Conservation (phyloP, 2,888 invertebrate genomes). For the Pristionchus entomophagus region DNA sequence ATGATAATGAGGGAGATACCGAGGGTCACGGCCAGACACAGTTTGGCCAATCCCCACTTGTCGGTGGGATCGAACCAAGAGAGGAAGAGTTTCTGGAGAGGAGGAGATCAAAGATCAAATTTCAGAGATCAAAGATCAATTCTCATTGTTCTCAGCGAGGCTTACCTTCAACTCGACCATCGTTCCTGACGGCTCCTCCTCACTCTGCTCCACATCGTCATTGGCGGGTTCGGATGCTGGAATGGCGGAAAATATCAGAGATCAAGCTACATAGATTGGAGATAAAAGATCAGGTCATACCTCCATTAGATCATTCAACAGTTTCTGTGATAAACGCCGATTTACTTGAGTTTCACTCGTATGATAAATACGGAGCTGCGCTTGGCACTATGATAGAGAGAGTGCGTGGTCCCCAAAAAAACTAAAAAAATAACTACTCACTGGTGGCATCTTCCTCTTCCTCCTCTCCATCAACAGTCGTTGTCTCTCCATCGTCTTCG, state of each 20-base stretch:
- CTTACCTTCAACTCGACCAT: background rate
- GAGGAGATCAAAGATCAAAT: background rate
- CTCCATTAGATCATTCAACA: too few species aligned
- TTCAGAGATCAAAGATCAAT: slow-evolving; percentile 1
- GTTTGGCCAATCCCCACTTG: slow-evolving; percentile 46
- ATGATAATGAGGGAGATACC: slow-evolving; percentile 45
- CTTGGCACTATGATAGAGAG: too few species aligned
- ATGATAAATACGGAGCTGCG: too few species aligned
- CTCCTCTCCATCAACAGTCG: background rate
- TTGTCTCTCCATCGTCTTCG: background rate
- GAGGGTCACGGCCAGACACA: slow-evolving; percentile 44
- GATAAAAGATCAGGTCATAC: slow-evolving; percentile 21
- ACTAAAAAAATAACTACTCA: background rate
- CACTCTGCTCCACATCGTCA: slow-evolving; percentile 29
- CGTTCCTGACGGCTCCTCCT: background rate
- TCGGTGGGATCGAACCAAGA: slow-evolving; percentile 26
- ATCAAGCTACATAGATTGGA: background rate
- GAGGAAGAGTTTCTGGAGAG: background rate
- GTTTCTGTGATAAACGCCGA: too few species aligned
- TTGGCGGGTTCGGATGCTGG: background rate
- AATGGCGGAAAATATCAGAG: slow-evolving; percentile 1
- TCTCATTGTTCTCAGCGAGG: too few species aligned
- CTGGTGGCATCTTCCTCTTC: slow-evolving; percentile 28
- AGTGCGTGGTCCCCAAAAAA: background rate
- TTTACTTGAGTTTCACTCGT: too few species aligned